Conservation (phyloP, 2,888 invertebrate genomes). For the Capitulum mitella region DNA sequence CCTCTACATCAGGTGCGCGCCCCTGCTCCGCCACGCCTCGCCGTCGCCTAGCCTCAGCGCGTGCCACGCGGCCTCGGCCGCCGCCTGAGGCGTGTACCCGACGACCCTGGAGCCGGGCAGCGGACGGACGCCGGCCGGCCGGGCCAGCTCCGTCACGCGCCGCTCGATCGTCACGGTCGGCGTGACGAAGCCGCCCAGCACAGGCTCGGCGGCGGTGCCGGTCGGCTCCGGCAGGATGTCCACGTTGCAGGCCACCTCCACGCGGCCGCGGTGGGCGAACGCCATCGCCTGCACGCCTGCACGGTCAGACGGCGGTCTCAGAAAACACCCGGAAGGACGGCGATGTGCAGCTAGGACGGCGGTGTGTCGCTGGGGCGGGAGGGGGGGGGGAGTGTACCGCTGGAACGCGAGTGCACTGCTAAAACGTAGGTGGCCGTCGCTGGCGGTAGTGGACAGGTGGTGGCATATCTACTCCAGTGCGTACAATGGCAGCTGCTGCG, state of each 20-base stretch:
- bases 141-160: conserved; percentile 29
- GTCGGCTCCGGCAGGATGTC: conserved; percentile 28
- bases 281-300: conserved; percentile 34
- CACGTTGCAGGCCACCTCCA: conserved; percentile 33
- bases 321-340: too few relatives aligned
- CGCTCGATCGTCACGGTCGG: conserved; percentile 34
- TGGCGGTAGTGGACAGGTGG: too few relatives aligned
- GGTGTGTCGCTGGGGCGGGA: too few relatives aligned
- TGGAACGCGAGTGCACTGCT: too few relatives aligned
- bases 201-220: conserved; percentile 16
- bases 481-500: too few relatives aligned
- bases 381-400: too few relatives aligned
- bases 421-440: too few relatives aligned
- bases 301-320: neutral
- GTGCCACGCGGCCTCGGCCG: conserved; percentile 34
- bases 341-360: too few relatives aligned
- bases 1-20: conserved; percentile 26
- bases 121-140: conserved; percentile 1
- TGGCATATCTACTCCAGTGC: too few relatives aligned
- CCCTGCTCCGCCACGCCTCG: conserved; percentile 33
- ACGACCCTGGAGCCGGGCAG: conserved; percentile 25
- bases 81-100: conserved; percentile 32
- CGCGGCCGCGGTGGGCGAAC: conserved; percentile 30
- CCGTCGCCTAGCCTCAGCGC: conserved; percentile 32
- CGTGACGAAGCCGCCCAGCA: conserved; percentile 36